Base-by-base conservation (phyloP, 2,888 invertebrate species). In the Nemapogon koenigi region DNA sequence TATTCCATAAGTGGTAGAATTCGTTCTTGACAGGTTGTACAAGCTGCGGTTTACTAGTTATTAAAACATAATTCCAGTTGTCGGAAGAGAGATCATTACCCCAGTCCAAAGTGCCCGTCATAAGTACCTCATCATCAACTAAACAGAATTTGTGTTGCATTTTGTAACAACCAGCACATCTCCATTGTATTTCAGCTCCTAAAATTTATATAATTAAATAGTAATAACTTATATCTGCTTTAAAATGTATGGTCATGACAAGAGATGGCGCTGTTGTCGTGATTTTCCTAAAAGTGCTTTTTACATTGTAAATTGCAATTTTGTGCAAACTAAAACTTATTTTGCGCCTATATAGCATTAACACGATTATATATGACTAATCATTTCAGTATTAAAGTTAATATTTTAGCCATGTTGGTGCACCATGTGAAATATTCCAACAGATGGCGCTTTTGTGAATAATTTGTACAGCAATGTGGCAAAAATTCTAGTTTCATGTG, bases 111-210 rank as follows among this genome's bases (percentile, higher is more conserved):
- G 89, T 89, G 26, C 91, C 90, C 39, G 81, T 84, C 52, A 90
- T 80, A 7, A 90, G 59, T 35, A 84, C 57, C 44, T 61, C 58
- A 43, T 71, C 66, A 53, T 91, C 90, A 27, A 90, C 65, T 39
- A 90, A 58, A 35, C 83, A 84, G 68, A 89, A 90, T 62, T 92
- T 92, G 61, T 92, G 90, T 55, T 91, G 90, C 89, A 91, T 89
- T 40, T 55, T 61, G 49, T 57, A 56, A 80, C 67, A 54, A 58
- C 81, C 42, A 60, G 62, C 46, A 47, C 54, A 32, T 54, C 76
- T 72, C 49, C 62, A 72, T 59, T 80, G 81, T 18, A 85, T 70
- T 57, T 76, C 71, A 41, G 87, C 79, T 32, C 85, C 87, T 87
- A 58, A 59, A 29, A 26, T 13, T 31, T 4, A 16, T 31, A 28